Percentiles rank a stretch among this genome's conserved stretches.
Evolutionary conservation across 2,888 invertebrate species (phyloP).

Genomic region (Frankliniella fusca): DNA sequence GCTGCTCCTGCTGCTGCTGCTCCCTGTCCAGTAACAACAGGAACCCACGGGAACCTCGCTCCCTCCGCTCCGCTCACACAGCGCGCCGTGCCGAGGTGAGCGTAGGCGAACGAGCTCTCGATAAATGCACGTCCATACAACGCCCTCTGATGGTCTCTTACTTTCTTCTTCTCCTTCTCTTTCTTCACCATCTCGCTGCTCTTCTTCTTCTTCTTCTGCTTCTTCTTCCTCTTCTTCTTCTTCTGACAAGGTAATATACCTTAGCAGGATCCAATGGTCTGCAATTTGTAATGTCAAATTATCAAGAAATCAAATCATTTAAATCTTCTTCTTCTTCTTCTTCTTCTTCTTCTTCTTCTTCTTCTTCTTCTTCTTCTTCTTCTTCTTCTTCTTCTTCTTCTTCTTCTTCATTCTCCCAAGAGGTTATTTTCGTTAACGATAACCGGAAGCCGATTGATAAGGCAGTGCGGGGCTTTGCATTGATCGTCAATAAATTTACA

Average conservation of each 20-base stretch:
- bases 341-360: not conserved
- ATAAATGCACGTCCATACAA: constrained; percentile 13
- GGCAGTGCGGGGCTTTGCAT: no score
- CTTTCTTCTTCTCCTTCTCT: not conserved
- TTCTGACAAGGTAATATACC: not conserved
- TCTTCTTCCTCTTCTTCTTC: not conserved
- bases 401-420: no score
- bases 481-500: no score
- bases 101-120: constrained; percentile 23
- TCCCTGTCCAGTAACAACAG: not conserved
- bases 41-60: not conserved
- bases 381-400: no score
- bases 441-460: no score
- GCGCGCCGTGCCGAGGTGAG: not conserved
- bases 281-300: not conserved
- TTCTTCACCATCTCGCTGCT: not conserved
- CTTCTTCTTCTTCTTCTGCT: not conserved
- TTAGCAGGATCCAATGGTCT: no score
- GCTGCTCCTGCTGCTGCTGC: not conserved
- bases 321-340: not conserved
- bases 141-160: constrained; percentile 7
- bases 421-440: no score
- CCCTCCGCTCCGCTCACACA: not conserved
- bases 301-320: not conserved
- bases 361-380: no score